These are phyloP conservation scores for Neotoxoptera formosana DNA, from an alignment of 1,140 invertebrate genomes.

Conservation along the genomic window DNA sequence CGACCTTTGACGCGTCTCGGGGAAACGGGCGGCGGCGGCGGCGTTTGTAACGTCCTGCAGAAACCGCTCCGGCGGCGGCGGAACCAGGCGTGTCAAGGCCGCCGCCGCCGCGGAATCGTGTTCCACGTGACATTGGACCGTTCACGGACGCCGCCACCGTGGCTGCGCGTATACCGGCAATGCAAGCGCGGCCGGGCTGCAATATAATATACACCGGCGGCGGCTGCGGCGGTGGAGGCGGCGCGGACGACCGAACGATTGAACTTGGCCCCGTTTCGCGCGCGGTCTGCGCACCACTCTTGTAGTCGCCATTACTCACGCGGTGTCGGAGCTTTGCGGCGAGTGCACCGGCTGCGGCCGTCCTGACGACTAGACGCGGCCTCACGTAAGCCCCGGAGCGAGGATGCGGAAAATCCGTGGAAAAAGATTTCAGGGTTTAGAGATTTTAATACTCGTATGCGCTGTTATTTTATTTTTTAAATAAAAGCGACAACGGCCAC, in stretches of 20 bases:
- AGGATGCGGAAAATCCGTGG: too few relatives aligned
- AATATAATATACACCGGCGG: not conserved
- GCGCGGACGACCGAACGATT: not conserved
- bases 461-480: too few relatives aligned
- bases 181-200: not conserved
- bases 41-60: not conserved
- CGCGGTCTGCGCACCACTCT: not conserved
- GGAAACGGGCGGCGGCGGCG: not conserved
- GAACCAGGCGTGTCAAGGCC: constrained; percentile 52
- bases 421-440: too few relatives aligned
- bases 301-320: not conserved
- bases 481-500: too few relatives aligned
- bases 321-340: not conserved
- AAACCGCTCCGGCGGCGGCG: not conserved
- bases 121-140: constrained; percentile 43
- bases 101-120: constrained; percentile 49
- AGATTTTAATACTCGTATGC: too few relatives aligned
- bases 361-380: too few relatives aligned
- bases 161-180: constrained; percentile 16
- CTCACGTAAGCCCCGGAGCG: too few relatives aligned
- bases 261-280: constrained; percentile 41
- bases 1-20: constrained; percentile 24
- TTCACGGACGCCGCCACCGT: constrained; percentile 37
- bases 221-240: not conserved
- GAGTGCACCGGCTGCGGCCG: not conserved